These are phyloP conservation scores for Atherinosoma microstoma DNA, from an alignment of 2,797 vertebrate genomes.

Conservation along the genomic window DNA sequence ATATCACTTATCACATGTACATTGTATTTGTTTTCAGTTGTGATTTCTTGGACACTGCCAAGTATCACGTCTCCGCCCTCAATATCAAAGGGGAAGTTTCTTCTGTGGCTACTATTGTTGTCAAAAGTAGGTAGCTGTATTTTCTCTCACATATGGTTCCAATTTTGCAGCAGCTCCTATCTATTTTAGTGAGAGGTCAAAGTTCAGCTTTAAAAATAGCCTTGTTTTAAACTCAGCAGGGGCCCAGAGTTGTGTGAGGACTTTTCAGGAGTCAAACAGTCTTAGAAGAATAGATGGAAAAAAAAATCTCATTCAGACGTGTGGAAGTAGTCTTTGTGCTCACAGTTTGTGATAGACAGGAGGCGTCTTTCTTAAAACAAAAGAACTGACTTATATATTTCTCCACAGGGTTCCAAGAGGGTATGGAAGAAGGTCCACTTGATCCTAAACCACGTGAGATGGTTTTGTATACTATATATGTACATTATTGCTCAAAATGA, in stretches of 20 bases:
- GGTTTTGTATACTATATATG: neutral
- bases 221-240: neutral
- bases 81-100: conserved; percentile 95
- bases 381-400: conserved; percentile 25
- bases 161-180: conserved; percentile 5
- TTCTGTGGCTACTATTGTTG: conserved; percentile 88
- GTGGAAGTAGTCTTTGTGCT: neutral
- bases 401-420: conserved; percentile 80
- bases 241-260: neutral
- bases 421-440: conserved; percentile 63
- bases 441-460: conserved; percentile 82
- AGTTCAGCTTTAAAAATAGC: conserved; percentile 6
- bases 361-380: neutral
- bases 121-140: conserved; percentile 90
- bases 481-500: neutral
- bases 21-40: conserved; percentile 83
- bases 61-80: conserved; percentile 92
- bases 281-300: neutral
- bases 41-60: conserved; percentile 93
- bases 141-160: neutral
- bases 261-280: conserved; percentile 4
- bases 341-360: neutral
- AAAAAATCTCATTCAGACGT: neutral
- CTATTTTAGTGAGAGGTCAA: conserved; percentile 9
- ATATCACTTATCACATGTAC: conserved; percentile 3